Base-by-base conservation (phyloP, 2,888 invertebrate genomes). In the Lucinisca nassula region DNA sequence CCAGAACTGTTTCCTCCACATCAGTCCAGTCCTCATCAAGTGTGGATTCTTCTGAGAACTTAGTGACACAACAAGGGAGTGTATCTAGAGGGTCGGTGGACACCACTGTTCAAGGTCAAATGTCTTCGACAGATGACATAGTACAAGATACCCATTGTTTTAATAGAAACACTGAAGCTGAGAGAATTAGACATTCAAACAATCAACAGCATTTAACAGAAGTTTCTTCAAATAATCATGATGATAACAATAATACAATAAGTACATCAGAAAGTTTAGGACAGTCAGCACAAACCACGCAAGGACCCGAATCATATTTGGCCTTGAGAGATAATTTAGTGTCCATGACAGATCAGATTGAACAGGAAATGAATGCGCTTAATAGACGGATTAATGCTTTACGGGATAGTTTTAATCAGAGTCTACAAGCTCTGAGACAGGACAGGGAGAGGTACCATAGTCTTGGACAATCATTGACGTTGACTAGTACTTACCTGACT, bases 311-410 rank as follows among this genome's bases (percentile, higher is more conserved):
- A 45, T 27, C 55, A 24, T 27, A n/a, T 35, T 30, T 30, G 6
- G 79, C 79, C 17, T 40, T 88, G 24, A 75, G 90, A 30, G 87
- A 90, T 45, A 91, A 90, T 78, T 90, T 92, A 84, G 91, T 89
- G 6, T 85, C 89, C 0, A 92, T 93, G 80, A 93, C 93, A 12
- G 89, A 91, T 27, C 88, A 92, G 51, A 89, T 93, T 38, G 92
- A 92, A 80, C 87, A 89, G 35, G 93, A 94, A 88, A 93, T 94
- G 88, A 91, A 90, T 37, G 93, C 93, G 79, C 84, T 94, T 17
- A 93, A 93, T 83, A 83, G 91, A 1, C 84, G 94, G 67, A 93
- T 94, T n/a, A 92, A 87, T 30, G 91, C 90, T 8, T 84, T 94
- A 76, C 82, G 93, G 30, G 92, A 93, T 49, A 92, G 90, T 49